Evolutionary conservation across 2,888 invertebrate genomes (phyloP).

Genomic region (Adineta ricciae): DNA sequence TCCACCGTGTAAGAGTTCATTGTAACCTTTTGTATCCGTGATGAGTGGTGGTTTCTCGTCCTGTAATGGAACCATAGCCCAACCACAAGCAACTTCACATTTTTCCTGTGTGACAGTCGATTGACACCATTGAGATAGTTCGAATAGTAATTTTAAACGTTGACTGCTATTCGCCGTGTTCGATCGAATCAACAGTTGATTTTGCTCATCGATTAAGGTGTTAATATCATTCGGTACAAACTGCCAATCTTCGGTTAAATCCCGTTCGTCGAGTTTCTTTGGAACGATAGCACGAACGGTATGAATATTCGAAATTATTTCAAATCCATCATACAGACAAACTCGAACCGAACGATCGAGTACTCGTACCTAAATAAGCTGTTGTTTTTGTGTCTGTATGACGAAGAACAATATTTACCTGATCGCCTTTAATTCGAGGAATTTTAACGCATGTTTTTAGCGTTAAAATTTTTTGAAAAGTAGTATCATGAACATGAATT

Average conservation of each 20-base stretch:
- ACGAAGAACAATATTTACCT: neutral
- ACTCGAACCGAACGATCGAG: constrained; percentile 17
- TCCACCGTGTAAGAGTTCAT: constrained; percentile 9
- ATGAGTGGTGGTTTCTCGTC: neutral
- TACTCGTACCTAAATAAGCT: neutral
- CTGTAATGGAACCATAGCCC: neutral
- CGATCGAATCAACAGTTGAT: neutral
- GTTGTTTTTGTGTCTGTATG: too few species aligned
- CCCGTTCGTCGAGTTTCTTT: neutral
- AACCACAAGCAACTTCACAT: constrained; percentile 16
- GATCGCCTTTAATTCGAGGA: neutral
- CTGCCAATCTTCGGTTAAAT: neutral
- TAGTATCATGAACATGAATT: neutral
- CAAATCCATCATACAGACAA: constrained; percentile 19
- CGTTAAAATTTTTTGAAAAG: neutral
- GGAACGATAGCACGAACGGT: neutral
- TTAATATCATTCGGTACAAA: neutral
- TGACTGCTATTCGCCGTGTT: neutral
- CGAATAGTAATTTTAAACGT: neutral
- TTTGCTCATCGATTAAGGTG: neutral
- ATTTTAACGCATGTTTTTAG: neutral
- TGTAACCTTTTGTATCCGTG: constrained; percentile 3
- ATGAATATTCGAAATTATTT: constrained; percentile 16
- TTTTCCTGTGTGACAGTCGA: constrained; percentile 10
- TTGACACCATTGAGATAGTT: constrained; percentile 6